These are phyloP conservation scores for Acanthiza pusilla DNA, from an alignment of 2,797 vertebrate species.

Conservation along the genomic window DNA sequence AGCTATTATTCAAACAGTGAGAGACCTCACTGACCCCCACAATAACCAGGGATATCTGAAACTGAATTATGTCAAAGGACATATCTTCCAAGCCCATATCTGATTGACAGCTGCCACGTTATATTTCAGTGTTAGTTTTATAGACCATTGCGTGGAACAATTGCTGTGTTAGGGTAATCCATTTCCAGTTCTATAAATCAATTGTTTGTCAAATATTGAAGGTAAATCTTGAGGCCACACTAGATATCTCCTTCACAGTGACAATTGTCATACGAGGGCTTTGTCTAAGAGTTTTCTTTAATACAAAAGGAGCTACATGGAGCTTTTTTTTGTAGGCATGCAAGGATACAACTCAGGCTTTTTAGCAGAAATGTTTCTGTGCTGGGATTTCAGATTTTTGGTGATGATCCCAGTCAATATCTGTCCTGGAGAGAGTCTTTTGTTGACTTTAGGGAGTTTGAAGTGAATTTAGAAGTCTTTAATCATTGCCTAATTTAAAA, in stretches of 20 bases:
- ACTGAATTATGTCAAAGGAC: neutral
- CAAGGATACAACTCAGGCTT: neutral
- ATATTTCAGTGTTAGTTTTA: neutral
- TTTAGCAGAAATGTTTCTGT: neutral
- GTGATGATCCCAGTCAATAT: neutral
- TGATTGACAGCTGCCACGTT: slow-evolving; percentile 3
- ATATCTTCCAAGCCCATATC: neutral
- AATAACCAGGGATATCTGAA: neutral
- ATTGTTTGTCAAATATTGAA: neutral
- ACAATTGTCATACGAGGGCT: neutral
- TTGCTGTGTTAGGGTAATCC: neutral
- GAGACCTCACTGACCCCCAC: accelerated
- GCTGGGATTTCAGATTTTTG: neutral
- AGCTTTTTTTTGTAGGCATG: neutral
- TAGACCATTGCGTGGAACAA: neutral
- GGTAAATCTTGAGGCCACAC: neutral
- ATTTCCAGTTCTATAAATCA: neutral
- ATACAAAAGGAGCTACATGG: neutral
- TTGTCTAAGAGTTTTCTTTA: neutral
- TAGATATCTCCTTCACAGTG: neutral
- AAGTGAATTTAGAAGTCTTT: neutral
- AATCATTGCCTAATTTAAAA: neutral
- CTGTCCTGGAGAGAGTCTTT: neutral
- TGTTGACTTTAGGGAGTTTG: neutral
- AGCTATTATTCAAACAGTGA: neutral